These are phyloP conservation scores for Sipha maydis DNA, from an alignment of 2,888 invertebrate species.

Conservation along the genomic window DNA sequence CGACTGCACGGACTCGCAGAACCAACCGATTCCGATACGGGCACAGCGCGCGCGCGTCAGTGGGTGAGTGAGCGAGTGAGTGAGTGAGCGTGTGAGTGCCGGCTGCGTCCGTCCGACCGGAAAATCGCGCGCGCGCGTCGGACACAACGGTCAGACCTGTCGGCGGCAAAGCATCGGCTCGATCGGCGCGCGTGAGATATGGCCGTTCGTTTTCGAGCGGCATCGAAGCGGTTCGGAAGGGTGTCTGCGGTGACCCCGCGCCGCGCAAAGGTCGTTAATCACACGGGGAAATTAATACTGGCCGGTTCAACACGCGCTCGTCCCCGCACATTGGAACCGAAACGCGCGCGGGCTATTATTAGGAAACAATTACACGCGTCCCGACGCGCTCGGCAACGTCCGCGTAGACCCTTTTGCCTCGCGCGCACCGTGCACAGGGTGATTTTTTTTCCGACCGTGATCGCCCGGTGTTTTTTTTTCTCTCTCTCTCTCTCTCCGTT, in stretches of 20 bases:
- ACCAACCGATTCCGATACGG: too few species aligned
- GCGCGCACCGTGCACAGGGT: background rate
- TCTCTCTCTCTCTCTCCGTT: too few species aligned
- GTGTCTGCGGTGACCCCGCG: too few species aligned
- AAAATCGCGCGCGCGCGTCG: background rate
- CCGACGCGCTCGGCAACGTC: background rate
- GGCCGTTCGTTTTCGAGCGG: slow-evolving; percentile 37
- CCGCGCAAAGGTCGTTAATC: slow-evolving; percentile 60
- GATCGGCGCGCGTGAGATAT: slow-evolving; percentile 30
- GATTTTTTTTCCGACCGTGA: too few species aligned
- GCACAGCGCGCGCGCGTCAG: background rate
- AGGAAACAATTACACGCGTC: slow-evolving; percentile 48
- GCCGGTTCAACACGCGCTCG: slow-evolving; percentile 26
- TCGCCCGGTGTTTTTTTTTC: too few species aligned
- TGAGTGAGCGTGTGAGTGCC: background rate
- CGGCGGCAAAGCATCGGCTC: slow-evolving; percentile 35
- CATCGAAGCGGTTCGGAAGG: background rate
- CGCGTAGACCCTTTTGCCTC: background rate
- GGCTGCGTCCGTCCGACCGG: background rate
- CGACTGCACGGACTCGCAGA: too few species aligned
- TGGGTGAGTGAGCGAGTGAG: too few species aligned
- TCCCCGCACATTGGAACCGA: slow-evolving; percentile 38
- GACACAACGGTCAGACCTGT: slow-evolving; percentile 42
- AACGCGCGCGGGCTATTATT: slow-evolving; percentile 42
- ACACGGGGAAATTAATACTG: slow-evolving; percentile 58